A percentile compares a stretch with the other conserved stretches of the same genome.
These are phyloP conservation scores for Glomeris maerens DNA, from an alignment of 1,140 invertebrate species.

Conservation along the genomic window DNA sequence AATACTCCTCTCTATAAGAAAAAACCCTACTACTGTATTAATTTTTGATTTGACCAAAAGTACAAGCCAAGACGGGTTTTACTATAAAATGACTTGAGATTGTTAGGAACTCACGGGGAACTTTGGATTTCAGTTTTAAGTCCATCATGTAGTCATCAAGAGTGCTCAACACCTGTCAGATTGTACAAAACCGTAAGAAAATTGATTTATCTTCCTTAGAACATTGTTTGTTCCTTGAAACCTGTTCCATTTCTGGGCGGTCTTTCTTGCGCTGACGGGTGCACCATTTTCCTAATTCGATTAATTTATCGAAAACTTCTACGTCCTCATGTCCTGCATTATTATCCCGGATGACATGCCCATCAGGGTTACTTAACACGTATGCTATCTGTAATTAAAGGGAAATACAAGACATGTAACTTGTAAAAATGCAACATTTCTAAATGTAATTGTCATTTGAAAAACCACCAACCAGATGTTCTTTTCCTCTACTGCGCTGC, in stretches of 20 bases:
- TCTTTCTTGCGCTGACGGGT: neutral
- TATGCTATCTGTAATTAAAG: conserved; percentile 42
- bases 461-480: conserved; percentile 28
- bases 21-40: too few relatives aligned
- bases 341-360: conserved; percentile 36
- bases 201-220: too few relatives aligned
- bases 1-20: too few relatives aligned
- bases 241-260: neutral
- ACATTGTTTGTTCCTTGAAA: too few relatives aligned
- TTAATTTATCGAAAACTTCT: conserved; percentile 39
- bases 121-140: too few relatives aligned
- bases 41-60: too few relatives aligned
- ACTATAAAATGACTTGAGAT: too few relatives aligned
- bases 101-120: too few relatives aligned
- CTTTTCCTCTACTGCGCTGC: conserved; percentile 26
- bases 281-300: conserved; percentile 36
- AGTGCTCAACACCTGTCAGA: too few relatives aligned
- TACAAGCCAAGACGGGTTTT: too few relatives aligned
- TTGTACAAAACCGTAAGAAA: too few relatives aligned
- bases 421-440: neutral
- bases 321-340: conserved; percentile 35
- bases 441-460: conserved; percentile 3
- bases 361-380: conserved; percentile 35
- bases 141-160: too few relatives aligned
- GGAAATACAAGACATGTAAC: conserved; percentile 2